Percentiles rank a stretch among this genome's conserved stretches.
phyloP scores from a whole-genome alignment of 1,140 invertebrate species.

The Papilio dardanus region DNA sequence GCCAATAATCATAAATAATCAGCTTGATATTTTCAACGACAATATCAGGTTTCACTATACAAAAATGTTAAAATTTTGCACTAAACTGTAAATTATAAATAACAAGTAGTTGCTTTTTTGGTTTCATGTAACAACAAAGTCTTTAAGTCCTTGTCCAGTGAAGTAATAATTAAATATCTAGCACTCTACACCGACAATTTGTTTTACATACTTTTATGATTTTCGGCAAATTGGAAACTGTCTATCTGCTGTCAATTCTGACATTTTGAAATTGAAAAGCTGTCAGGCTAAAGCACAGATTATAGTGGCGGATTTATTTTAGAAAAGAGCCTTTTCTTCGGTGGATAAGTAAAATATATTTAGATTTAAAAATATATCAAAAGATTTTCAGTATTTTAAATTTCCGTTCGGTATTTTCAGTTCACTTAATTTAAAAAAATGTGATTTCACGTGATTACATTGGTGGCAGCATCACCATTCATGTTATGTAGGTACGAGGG shows the following conservation, averaged over 20 bases:
- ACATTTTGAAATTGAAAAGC: not conserved
- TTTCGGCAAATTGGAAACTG: conserved; percentile 12
- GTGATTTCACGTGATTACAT: not conserved
- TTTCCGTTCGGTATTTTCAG: not conserved
- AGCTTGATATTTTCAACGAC: conserved; percentile 9
- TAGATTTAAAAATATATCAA: not conserved
- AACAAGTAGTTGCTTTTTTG: not conserved
- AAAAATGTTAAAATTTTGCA: conserved; percentile 8
- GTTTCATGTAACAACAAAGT: conserved; percentile 7
- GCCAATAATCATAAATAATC: conserved; percentile 1
- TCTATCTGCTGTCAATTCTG: not conserved
- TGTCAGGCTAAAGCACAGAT: not conserved
- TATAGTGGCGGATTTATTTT: not conserved
- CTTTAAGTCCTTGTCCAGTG: not conserved
- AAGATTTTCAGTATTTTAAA: not conserved
- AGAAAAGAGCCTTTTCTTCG: not conserved
- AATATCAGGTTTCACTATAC: conserved; percentile 8
- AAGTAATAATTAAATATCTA: not conserved
- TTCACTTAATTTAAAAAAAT: not conserved
- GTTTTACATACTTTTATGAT: not conserved
- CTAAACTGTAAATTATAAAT: not conserved
- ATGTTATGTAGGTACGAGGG: too few species aligned
- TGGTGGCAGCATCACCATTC: not conserved
- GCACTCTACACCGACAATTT: conserved; percentile 11
- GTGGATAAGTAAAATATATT: not conserved